Base-by-base conservation (phyloP, 2,113 vertebrate genomes). In the Ailuropoda melanoleuca region DNA sequence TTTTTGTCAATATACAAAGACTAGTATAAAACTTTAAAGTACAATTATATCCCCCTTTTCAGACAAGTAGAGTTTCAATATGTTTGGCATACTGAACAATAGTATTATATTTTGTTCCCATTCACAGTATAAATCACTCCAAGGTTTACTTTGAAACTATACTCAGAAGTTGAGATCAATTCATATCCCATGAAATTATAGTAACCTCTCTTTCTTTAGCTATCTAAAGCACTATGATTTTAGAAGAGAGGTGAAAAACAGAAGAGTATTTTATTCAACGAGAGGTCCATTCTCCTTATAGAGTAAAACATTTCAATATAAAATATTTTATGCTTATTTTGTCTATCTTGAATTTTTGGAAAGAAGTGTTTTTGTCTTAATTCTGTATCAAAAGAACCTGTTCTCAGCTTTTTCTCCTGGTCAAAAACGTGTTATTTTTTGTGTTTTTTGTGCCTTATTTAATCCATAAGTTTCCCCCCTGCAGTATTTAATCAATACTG, bases 1-100 rank as follows among this genome's bases (percentile, higher is more conserved):
- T 48, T 46, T 95, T 93, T 95, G 86, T 92, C 29, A 95, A 77
- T 75, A 91, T 74, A 39, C 58, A 95, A 92, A 93, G 60, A 90
- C 11, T 64, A 80, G 4, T 53, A 77, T 83, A 48, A 94, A 97
- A 93, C 21, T 55, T 12, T 95, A 88, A 98, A 97, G 29, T 58
- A 39, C 1, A 95, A 74, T 93, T 90, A 88, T 29, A 50, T 83
- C 83, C 85, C 34, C 10, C 46, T 97, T 93, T 39, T 23, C 11
- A 21, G 75, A 78, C 34, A 93, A 74, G 19, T 68, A 24, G 26
- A 0, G 1, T 75, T 91, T 97, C 10, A 50, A 8, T 80, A n/a
- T 87, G 17, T 77, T 88, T 29, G 4, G 3, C 29, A 62, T 50
- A 19, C 3, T 24, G 4, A 83, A 89, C 18, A 50, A 58, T n/a